Conservation (phyloP, 2,888 invertebrate species). For the Hemaris fuciformis region DNA sequence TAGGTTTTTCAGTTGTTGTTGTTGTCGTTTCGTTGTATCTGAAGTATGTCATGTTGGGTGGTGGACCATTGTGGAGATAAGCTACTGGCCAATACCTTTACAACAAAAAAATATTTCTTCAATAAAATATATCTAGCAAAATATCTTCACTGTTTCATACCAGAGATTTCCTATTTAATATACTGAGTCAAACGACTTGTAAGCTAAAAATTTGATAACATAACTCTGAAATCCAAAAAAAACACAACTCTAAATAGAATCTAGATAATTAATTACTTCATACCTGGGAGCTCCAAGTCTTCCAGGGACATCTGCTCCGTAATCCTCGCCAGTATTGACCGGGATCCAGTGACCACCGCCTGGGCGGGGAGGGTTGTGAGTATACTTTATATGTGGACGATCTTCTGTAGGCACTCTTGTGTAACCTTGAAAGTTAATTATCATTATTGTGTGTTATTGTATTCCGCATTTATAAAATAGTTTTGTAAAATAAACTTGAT, state of each 20-base stretch:
- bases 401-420: constrained; percentile 61
- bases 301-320: constrained; percentile 72
- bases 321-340: constrained; percentile 38
- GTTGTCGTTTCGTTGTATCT: constrained; percentile 62
- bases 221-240: neutral
- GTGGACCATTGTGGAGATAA: constrained; percentile 89
- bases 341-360: constrained; percentile 66
- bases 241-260: neutral
- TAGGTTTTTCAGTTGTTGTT: constrained; percentile 32
- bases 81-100: constrained; percentile 89
- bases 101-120: constrained; percentile 13
- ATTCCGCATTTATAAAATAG: neutral
- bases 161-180: no score
- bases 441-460: no score
- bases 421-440: constrained; percentile 54
- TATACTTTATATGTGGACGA: constrained; percentile 62
- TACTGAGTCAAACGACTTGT: no score
- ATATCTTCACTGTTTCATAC: no score
- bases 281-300: constrained; percentile 70
- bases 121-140: constrained; percentile 48
- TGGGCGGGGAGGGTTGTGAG: constrained; percentile 58
- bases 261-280: neutral
- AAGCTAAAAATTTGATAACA: no score
- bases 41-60: constrained; percentile 86
- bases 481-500: no score